Base-by-base conservation (phyloP, 2,888 invertebrate species). In the Salticus scenicus region DNA sequence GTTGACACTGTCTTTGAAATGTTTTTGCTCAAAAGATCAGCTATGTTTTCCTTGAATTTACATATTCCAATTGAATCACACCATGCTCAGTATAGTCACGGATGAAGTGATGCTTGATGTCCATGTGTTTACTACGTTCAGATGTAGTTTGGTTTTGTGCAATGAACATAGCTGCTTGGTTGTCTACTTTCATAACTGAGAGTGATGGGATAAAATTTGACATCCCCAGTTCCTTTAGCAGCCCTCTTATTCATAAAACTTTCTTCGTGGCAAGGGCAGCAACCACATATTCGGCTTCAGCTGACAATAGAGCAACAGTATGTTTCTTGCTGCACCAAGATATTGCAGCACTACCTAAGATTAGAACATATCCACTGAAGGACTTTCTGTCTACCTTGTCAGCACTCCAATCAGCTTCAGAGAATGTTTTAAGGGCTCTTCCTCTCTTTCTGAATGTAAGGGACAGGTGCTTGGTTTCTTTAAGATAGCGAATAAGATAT, bases 211-310 rank as follows among this genome's bases (percentile, higher is more conserved):
- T 37, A 37, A 37, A 37, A 12, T 37, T 37, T 8, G 37, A 37
- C 37, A 37, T 37, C 37, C 37, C 37, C 37, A 37, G 5, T 37
- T 37, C 37, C 37, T 37, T 37, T 12, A 37, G 37, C 7, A 37
- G 37, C 5, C 37, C 37, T 12, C 37, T 37, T 37, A 37, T 37
- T 12, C 37, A 37, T 37, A 37, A 37, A 37, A 37, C 37, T 37
- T 37, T 12, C 12, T 37, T 37, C 12, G 37, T 12, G 37, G 5
- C 37, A 12, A 37, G 37, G 37, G 37, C 37, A 37, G 37, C 37
- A 37, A 12, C 37, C 37, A 89, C 37, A 37, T 37, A 37, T 66
- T 89, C 88, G 5, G 88, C 85, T 75, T 89, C 88, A 28, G 82
- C 87, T 1, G 88, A 82, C 24, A 88, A 87, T 14, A 88, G 37